Evolutionary conservation across 2,888 invertebrate species (phyloP).

Genomic region (Cryptus armator): DNA sequence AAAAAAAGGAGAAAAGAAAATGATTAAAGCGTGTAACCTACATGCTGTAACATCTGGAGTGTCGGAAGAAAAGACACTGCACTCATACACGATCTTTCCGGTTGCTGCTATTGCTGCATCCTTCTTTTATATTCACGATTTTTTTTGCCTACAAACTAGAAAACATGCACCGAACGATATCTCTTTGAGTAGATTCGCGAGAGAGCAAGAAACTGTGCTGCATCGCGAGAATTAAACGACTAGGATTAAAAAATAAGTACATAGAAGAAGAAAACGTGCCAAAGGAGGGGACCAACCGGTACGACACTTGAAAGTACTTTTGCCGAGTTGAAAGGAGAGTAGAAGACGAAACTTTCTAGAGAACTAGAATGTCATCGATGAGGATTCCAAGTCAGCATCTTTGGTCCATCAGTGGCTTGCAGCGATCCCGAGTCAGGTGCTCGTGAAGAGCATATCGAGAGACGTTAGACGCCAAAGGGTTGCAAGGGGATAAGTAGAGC

Average conservation of each 20-base stretch:
- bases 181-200: not conserved
- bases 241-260: slow-evolving; percentile 34
- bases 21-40: slow-evolving; percentile 47
- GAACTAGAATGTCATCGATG: slow-evolving; percentile 22
- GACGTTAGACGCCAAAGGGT: slow-evolving; percentile 25
- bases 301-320: slow-evolving; percentile 59
- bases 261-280: slow-evolving; percentile 55
- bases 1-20: slow-evolving; percentile 7
- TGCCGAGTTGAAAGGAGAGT: slow-evolving; percentile 27
- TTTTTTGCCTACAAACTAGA: slow-evolving; percentile 10
- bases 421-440: slow-evolving; percentile 32
- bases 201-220: slow-evolving; percentile 13
- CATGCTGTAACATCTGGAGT: slow-evolving; percentile 27
- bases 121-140: slow-evolving; percentile 46
- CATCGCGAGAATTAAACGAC: slow-evolving; percentile 42
- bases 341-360: not conserved
- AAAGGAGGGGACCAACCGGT: slow-evolving; percentile 62
- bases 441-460: slow-evolving; percentile 15
- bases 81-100: slow-evolving; percentile 33
- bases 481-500: slow-evolving; percentile 38
- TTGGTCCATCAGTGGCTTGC: slow-evolving; percentile 12
- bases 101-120: slow-evolving; percentile 35
- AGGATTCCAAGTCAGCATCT: slow-evolving; percentile 54
- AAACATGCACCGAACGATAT: slow-evolving; percentile 1
- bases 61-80: slow-evolving; percentile 39